Conservation (phyloP, 23 tunicate species). For the Diplosoma virens region DNA sequence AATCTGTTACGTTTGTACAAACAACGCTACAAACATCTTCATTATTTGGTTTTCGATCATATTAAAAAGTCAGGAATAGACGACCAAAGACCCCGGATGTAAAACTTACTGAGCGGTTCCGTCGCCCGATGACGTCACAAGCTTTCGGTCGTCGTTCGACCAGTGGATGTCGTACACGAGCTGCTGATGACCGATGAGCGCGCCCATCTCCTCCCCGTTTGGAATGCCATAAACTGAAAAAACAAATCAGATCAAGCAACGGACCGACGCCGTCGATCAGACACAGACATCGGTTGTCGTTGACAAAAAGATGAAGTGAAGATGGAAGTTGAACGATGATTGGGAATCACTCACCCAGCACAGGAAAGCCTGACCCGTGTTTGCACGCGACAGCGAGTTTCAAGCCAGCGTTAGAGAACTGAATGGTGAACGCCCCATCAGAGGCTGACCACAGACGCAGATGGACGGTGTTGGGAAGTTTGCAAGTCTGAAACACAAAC, state of each 20-base stretch:
- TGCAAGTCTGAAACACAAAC: slow-evolving; percentile 57
- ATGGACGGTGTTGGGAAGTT: slow-evolving; percentile 68
- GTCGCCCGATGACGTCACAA: slow-evolving; percentile 96
- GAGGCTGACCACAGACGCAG: slow-evolving; percentile 74
- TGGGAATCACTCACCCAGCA: slow-evolving; percentile 54
- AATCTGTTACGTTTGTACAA: too few species aligned
- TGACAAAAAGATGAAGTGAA: too few species aligned
- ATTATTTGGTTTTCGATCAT: too few species aligned
- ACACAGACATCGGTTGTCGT: background rate
- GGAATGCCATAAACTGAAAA: slow-evolving; percentile 82
- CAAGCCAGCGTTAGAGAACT: slow-evolving; percentile 73
- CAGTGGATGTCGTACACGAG: slow-evolving; percentile 88
- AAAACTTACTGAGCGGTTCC: slow-evolving; percentile 89
- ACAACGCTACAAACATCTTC: too few species aligned
- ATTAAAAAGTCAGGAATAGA: too few species aligned
- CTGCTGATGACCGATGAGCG: slow-evolving; percentile 75
- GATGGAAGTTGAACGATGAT: background rate
- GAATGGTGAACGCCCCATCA: slow-evolving; percentile 79
- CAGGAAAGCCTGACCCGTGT: slow-evolving; percentile 74
- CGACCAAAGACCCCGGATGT: too few species aligned
- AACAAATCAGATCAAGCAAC: background rate
- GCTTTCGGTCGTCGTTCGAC: slow-evolving; percentile 66
- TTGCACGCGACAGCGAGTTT: slow-evolving; percentile 83
- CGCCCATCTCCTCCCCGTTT: slow-evolving; percentile 78
- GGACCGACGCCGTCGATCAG: background rate